Percentiles rank a stretch among this genome's conserved stretches.
These are phyloP conservation scores for Theropithecus gelada DNA, from an alignment of 2,113 vertebrate genomes.

Conservation along the genomic window DNA sequence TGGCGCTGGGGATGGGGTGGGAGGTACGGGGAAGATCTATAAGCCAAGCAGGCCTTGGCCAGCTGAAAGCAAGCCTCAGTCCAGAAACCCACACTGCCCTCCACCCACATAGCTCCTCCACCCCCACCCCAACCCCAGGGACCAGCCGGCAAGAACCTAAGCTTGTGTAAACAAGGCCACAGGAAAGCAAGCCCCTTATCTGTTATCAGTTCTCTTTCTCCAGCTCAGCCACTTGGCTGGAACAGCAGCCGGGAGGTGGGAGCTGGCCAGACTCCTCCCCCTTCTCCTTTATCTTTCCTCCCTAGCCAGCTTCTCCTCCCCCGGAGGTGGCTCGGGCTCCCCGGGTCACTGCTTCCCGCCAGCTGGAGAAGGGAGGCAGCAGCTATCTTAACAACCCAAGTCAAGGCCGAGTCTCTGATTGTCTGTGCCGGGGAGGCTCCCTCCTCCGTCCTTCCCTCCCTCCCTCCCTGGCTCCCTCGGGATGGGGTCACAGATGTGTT, in stretches of 20 bases:
- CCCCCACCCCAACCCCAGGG: conserved; percentile 51
- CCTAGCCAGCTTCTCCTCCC: neutral
- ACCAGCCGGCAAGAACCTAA: conserved; percentile 69
- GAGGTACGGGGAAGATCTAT: neutral
- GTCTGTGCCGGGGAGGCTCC: conserved; percentile 23
- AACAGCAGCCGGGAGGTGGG: conserved; percentile 17
- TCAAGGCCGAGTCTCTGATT: conserved; percentile 63
- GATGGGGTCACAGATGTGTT: conserved; percentile 20
- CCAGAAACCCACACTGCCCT: conserved; percentile 31
- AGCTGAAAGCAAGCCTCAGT: neutral
- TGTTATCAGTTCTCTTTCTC: conserved; percentile 65
- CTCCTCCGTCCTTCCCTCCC: neutral
- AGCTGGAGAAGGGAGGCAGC: conserved; percentile 54
- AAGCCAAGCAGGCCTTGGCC: neutral
- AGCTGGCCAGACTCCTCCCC: conserved; percentile 55
- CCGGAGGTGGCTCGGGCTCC: neutral
- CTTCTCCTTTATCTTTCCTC: conserved; percentile 46
- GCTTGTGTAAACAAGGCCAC: conserved; percentile 78
- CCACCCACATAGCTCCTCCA: neutral
- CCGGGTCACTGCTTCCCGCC: conserved; percentile 48
- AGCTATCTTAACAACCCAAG: conserved; percentile 41
- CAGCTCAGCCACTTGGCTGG: conserved; percentile 64
- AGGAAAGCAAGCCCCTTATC: conserved; percentile 80
- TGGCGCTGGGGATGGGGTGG: neutral
- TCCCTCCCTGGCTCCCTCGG: neutral